Evolutionary conservation across 2,797 vertebrate species (phyloP), one percentile per base, ranked within the genome.

Genomic region (Mormyrus hasselquistii): DNA sequence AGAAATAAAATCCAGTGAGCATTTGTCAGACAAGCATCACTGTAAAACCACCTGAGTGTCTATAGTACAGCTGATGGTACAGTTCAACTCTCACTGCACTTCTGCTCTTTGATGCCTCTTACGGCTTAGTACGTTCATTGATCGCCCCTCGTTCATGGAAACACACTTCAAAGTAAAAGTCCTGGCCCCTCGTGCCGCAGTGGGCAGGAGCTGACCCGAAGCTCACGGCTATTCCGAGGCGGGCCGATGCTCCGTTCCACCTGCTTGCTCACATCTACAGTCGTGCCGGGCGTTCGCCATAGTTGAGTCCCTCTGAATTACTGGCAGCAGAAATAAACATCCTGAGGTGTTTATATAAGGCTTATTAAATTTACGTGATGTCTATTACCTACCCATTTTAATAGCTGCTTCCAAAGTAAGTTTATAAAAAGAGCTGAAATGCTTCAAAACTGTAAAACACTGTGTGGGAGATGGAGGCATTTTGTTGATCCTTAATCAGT

Each of bases 401-500:
- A 47, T 59, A 86, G 82, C 44, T 53, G 76, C 57, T 86, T 86
- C 47, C 41, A 65, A 89, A 85, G 76, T 34, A 29, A 62, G 41
- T 65, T 85, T 85, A 65, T 89, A 86, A 89, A 69, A 89, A 52
- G 53, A 88, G 55, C 76, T 38, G 49, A 88, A 83, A 88, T 53
- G 19, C 47, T 88, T 83, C 52, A 83, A 57, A 57, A 84, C 41
- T 49, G 50, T 86, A 49, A 57, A 86, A 86, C 53, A 44, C 16
- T 65, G 38, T 59, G 83, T 89, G 88, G 59, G 83, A 55, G 25
- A 59, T 9, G 84, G 88, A 86, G 69, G 83, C 50, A 53, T 87
- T 76, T 55, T 86, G 83, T 86, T 87, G 84, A 87, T 89, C 59
- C 88, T 86, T 89, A 86, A 86, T 86, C 88, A 86, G 88, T 87